These are phyloP conservation scores for Temnothorax longispinosus DNA, from an alignment of 1,140 invertebrate genomes.

Conservation along the genomic window DNA sequence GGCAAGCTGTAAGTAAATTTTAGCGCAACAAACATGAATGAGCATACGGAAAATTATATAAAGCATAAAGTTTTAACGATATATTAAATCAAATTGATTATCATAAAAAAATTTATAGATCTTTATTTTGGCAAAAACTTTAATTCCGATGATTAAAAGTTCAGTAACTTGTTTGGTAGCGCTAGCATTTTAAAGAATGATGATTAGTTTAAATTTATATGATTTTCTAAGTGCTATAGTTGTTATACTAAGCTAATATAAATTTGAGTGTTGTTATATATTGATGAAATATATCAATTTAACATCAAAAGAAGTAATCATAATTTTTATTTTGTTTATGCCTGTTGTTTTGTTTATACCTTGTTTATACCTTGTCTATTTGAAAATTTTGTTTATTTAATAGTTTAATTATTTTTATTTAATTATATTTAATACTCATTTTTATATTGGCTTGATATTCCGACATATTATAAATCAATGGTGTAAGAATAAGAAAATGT, in stretches of 20 bases:
- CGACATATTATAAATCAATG: slow-evolving; percentile 73
- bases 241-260: slow-evolving; percentile 67
- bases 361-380: not conserved
- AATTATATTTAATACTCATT: slow-evolving; percentile 28
- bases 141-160: not conserved
- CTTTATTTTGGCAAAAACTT: slow-evolving; percentile 24
- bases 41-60: slow-evolving; percentile 63
- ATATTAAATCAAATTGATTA: slow-evolving; percentile 3
- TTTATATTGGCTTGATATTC: slow-evolving; percentile 75
- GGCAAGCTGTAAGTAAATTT: slow-evolving; percentile 76
- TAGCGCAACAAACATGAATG: slow-evolving; percentile 27
- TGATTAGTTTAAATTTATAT: slow-evolving; percentile 44
- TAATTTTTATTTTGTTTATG: slow-evolving; percentile 10
- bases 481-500: slow-evolving; percentile 76
- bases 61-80: not conserved
- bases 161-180: not conserved
- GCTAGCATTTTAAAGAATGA: not conserved
- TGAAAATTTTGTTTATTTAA: slow-evolving; percentile 2
- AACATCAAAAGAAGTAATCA: not conserved
- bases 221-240: slow-evolving; percentile 55
- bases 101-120: not conserved
- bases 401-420: not conserved
- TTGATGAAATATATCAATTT: not conserved
- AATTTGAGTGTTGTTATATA: slow-evolving; percentile 51
- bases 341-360: too few relatives aligned